Evolutionary conservation across 1,140 invertebrate genomes (phyloP).

Genomic region (Neelides sp.): DNA sequence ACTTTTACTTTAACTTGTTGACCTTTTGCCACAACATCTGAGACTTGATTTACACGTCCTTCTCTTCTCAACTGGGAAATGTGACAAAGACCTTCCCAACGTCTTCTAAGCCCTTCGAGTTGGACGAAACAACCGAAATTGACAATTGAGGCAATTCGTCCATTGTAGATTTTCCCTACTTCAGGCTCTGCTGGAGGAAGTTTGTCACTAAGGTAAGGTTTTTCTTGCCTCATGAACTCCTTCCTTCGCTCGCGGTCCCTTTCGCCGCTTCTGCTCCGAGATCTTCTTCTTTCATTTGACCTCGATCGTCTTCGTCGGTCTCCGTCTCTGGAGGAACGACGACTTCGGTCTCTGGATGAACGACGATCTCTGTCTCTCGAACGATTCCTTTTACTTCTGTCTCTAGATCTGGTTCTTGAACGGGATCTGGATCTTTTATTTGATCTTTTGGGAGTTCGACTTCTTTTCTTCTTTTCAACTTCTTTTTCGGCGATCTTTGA

Average conservation of each 20-base stretch:
- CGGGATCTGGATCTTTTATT: conserved; percentile 30
- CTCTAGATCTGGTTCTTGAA: conserved; percentile 19
- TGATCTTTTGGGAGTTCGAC: conserved; percentile 19
- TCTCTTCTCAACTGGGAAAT: conserved; percentile 89
- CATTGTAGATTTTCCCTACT: conserved; percentile 66
- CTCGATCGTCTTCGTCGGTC: conserved; percentile 18
- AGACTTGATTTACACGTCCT: conserved; percentile 85
- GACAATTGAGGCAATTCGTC: conserved; percentile 89
- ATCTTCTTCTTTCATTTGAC: conserved; percentile 33
- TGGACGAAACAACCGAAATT: conserved; percentile 97
- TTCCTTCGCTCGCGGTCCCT: conserved; percentile 23
- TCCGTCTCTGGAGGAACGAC: conserved; percentile 26
- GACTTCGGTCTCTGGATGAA: conserved; percentile 31
- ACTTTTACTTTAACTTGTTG: conserved; percentile 90
- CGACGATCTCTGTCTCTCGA: conserved; percentile 33
- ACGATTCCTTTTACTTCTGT: conserved; percentile 32
- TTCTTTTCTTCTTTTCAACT: conserved; percentile 8
- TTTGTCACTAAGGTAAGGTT: conserved; percentile 36
- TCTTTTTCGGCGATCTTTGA: conserved; percentile 33
- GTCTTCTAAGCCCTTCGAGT: conserved; percentile 68
- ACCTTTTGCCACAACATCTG: conserved; percentile 82
- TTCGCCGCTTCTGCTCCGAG: conserved; percentile 2
- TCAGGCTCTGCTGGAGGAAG: conserved; percentile 42
- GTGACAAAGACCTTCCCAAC: conserved; percentile 93
- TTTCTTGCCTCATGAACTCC: conserved; percentile 31